Evolutionary conservation across 2,113 vertebrate species (phyloP).

Genomic region (Pseudopipra pipra): DNA sequence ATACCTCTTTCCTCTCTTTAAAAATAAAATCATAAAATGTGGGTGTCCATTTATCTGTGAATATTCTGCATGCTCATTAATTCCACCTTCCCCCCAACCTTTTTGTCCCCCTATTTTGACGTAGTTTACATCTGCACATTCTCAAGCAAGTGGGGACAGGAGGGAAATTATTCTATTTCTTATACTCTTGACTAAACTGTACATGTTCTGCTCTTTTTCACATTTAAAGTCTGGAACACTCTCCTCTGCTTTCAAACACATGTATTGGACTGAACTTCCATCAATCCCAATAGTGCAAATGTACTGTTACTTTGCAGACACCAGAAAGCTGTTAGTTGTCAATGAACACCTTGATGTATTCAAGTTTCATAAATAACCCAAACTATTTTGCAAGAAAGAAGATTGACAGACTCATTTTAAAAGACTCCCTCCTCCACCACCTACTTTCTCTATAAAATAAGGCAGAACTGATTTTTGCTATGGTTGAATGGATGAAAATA

Average conservation of each 20-base stretch:
- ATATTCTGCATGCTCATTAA: not conserved
- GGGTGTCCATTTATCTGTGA: conserved; percentile 2
- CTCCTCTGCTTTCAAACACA: conserved; percentile 41
- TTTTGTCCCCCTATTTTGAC: not conserved
- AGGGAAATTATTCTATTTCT: conserved; percentile 24
- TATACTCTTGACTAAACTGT: not conserved
- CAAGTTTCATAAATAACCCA: conserved; percentile 33
- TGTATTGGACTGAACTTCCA: conserved; percentile 68
- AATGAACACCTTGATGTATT: conserved; percentile 65
- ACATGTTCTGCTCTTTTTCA: conserved; percentile 72
- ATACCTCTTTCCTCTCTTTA: not conserved
- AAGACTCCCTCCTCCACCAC: not conserved
- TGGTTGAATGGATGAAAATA: conserved; percentile 24
- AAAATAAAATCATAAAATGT: not conserved
- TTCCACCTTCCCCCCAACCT: not conserved
- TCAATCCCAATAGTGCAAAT: conserved; percentile 39
- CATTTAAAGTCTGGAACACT: conserved; percentile 57
- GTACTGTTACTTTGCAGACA: conserved; percentile 54
- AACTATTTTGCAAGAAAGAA: conserved; percentile 30
- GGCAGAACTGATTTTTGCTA: conserved; percentile 22
- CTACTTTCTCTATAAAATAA: conserved; percentile 63
- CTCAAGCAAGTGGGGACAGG: not conserved
- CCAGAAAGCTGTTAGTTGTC: conserved; percentile 72
- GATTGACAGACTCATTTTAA: conserved; percentile 33
- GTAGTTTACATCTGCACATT: conserved; percentile 50